These are phyloP conservation scores for Drosophila bocqueti DNA, from an alignment of 1,140 invertebrate species.

Conservation along the genomic window DNA sequence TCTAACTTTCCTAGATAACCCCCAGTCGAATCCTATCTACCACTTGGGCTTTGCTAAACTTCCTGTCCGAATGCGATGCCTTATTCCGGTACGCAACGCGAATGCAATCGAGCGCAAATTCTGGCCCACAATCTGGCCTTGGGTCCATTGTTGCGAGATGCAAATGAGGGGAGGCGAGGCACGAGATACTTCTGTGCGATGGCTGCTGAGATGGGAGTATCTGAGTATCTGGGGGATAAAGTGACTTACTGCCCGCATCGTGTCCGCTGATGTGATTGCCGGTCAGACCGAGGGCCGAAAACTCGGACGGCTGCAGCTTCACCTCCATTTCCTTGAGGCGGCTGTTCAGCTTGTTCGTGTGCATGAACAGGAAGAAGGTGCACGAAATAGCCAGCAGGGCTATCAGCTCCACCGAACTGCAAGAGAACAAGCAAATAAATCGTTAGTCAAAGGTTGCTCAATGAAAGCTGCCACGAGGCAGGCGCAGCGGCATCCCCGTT, in stretches of 20 bases:
- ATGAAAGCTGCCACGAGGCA: constrained; percentile 7
- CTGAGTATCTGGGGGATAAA: constrained; percentile 9
- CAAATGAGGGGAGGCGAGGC: constrained; percentile 27
- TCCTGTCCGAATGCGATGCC: constrained; percentile 42
- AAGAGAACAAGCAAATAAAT: constrained; percentile 75
- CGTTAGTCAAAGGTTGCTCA: constrained; percentile 60
- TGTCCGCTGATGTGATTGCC: constrained; percentile 86
- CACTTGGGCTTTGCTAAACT: constrained; percentile 26
- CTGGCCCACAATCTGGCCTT: constrained; percentile 55
- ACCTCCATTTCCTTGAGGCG: constrained; percentile 92
- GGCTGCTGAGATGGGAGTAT: constrained; percentile 13
- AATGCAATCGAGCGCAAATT: constrained; percentile 71
- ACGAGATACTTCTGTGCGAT: constrained; percentile 25
- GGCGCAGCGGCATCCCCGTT: constrained; percentile 13
- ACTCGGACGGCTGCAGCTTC: constrained; percentile 90
- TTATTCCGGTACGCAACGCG: constrained; percentile 51
- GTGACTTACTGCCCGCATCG: constrained; percentile 81
- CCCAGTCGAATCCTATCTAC: neutral
- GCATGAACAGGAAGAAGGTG: constrained; percentile 92
- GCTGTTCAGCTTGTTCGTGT: constrained; percentile 92
- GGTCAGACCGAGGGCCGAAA: constrained; percentile 89
- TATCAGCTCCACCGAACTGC: constrained; percentile 90
- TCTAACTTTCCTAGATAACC: neutral
- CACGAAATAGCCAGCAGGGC: constrained; percentile 92
- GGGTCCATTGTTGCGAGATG: constrained; percentile 30